Evolutionary conservation across 35 echinoderm and acorn worm genomes (phyloP), one percentile per base, ranked within the genome.

Genomic region (Chiridota heheva): DNA sequence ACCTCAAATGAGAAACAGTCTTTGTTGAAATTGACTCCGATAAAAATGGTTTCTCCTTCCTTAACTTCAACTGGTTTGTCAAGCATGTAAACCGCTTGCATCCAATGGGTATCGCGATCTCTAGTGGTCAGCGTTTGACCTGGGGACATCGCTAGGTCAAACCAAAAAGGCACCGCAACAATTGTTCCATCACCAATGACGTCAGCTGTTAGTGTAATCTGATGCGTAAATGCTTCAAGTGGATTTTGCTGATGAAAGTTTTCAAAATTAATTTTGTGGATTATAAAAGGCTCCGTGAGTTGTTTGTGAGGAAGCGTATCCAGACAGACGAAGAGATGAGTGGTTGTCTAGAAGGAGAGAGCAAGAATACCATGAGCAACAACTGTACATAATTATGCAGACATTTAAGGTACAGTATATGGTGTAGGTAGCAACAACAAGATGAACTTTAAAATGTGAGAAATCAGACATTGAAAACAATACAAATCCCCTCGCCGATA

Each of bases 91-190:
- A 47, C 70, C 20, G 70, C 70, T 31, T 74, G 70, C 44, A 51
- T 74, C 70, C 70, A 74, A 18, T 74, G 70, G 5, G 43, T 74
- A n/a, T 74, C 70, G 15, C 56, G 43, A 74, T 74, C 70, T 1
- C 32, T 41, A 28, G 70, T 74, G 56, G 27, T 74, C 1, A 74
- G 30, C 20, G 16, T 16, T 4, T 15, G 2, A n/a, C 33, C 30
- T 36, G 32, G 34, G 13, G 24, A 65, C 15, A 25, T 17, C 42
- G 5, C 32, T 47, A 74, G 47, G 43, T 74, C 70, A 74, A 74
- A 74, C 70, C 70, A 74, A 33, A 51, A 74, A 10, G 56, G 25
- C 12, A 74, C n/a, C 5, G 46, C 70, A 1, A 5, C 22, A 17
- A 74, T 27, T 7, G 27, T 74, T 24, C 70, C 70, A 32, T 13